These are phyloP conservation scores for Plutomurus gul DNA, from an alignment of 1,140 invertebrate genomes.

Conservation along the genomic window DNA sequence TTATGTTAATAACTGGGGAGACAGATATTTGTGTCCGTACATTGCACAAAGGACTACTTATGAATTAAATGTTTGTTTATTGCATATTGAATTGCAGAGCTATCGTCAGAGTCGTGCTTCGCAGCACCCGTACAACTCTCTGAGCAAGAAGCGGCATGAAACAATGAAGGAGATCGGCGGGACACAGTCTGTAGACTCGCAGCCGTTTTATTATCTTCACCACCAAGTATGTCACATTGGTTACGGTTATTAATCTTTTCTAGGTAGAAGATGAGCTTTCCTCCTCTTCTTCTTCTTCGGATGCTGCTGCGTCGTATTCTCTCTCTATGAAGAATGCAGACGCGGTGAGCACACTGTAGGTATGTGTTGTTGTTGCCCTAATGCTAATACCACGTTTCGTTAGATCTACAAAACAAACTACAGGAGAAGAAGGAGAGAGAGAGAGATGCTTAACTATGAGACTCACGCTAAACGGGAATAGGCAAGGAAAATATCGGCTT, in stretches of 20 bases:
- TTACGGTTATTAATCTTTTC: slow-evolving; percentile 22
- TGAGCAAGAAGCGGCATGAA: background rate
- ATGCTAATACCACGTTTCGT: too few species aligned
- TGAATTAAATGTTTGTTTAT: background rate
- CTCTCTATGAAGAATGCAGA: too few species aligned
- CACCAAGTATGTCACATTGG: slow-evolving; percentile 37
- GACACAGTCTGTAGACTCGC: slow-evolving; percentile 36
- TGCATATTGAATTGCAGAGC: slow-evolving; percentile 35
- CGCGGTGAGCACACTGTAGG: too few species aligned
- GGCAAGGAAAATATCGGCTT: too few species aligned
- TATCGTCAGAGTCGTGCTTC: slow-evolving; percentile 22
- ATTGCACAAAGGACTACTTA: too few species aligned
- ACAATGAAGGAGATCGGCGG: slow-evolving; percentile 42
- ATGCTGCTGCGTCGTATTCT: background rate
- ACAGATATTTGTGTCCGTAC: background rate
- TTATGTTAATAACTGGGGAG: too few species aligned
- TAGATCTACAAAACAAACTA: too few species aligned
- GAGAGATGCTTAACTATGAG: too few species aligned
- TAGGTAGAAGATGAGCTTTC: slow-evolving; percentile 3
- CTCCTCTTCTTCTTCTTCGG: background rate
- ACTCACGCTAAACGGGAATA: too few species aligned
- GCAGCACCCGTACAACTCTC: slow-evolving; percentile 35
- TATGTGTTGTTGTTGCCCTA: background rate
- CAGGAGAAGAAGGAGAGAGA: too few species aligned
- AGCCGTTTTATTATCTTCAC: slow-evolving; percentile 40